phyloP scores from a whole-genome alignment of 2,797 vertebrate species.

The Oreochromis mossambicus region DNA sequence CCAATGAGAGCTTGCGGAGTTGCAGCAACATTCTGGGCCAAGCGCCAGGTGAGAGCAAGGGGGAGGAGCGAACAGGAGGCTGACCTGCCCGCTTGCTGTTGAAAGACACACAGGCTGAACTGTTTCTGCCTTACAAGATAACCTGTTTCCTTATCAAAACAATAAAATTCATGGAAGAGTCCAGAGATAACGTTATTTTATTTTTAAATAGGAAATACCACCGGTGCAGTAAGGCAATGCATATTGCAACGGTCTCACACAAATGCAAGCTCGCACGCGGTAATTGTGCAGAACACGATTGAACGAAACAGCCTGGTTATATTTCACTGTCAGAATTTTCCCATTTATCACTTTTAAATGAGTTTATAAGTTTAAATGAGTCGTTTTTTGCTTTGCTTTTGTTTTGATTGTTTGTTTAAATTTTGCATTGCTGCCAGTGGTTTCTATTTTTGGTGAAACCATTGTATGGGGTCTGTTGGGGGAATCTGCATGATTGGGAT shows the following conservation, averaged over 20 bases:
- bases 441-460: conserved; percentile 43
- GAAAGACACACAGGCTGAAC: conserved; percentile 33
- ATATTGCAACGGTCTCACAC: background rate
- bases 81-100: conserved; percentile 63
- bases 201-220: background rate
- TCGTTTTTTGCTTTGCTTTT: background rate
- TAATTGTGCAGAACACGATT: background rate
- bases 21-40: conserved; percentile 90
- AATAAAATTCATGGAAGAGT: background rate
- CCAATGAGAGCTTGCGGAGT: conserved; percentile 83
- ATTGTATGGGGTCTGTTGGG: conserved; percentile 13
- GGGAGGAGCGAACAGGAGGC: conserved; percentile 67
- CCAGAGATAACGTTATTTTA: background rate
- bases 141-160: background rate
- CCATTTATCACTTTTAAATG: background rate
- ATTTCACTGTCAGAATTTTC: conserved; percentile 3
- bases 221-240: background rate
- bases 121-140: conserved; percentile 1
- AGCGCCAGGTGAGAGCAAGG: conserved; percentile 85
- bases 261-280: background rate
- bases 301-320: background rate
- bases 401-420: background rate
- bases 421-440: background rate
- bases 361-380: background rate
- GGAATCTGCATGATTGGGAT: conserved; percentile 52